These are phyloP conservation scores for Chrysolina americana DNA, from an alignment of 2,888 invertebrate genomes.

Conservation along the genomic window DNA sequence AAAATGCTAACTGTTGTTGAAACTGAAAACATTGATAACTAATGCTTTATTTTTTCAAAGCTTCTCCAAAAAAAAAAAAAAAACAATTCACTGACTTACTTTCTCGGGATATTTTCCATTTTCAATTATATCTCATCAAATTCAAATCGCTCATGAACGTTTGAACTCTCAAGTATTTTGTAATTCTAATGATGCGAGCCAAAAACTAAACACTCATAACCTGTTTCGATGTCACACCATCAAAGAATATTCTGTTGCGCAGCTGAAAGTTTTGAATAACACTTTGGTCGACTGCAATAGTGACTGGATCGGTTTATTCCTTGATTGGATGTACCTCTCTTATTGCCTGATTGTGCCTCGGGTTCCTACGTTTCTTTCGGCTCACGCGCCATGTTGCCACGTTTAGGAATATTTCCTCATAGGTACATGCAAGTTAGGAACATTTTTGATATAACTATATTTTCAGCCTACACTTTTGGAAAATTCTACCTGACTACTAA, in stretches of 20 bases:
- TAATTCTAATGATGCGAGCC: neutral
- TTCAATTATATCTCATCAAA: too few species aligned
- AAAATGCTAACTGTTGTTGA: too few species aligned
- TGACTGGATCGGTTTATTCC: conserved; percentile 9
- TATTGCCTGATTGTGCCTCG: conserved; percentile 54
- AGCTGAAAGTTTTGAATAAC: neutral
- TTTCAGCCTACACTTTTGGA: too few species aligned
- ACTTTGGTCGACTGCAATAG: conserved; percentile 3
- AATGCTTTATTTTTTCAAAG: too few species aligned
- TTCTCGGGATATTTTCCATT: too few species aligned
- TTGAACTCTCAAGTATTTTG: neutral
- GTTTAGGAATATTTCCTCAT: neutral
- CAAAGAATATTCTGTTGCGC: neutral
- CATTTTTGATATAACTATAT: neutral
- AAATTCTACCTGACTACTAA: too few species aligned
- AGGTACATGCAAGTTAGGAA: neutral
- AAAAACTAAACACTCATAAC: neutral
- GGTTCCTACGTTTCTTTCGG: conserved; percentile 49
- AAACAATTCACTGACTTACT: too few species aligned
- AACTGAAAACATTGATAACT: too few species aligned
- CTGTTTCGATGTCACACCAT: neutral
- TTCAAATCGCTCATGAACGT: neutral
- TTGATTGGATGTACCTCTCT: conserved; percentile 54
- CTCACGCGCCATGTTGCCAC: conserved; percentile 23
- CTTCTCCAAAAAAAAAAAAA: too few species aligned